Evolutionary conservation across 2,113 vertebrate species (phyloP), one percentile per base, ranked within the genome.

Genomic region (Alces alces): DNA sequence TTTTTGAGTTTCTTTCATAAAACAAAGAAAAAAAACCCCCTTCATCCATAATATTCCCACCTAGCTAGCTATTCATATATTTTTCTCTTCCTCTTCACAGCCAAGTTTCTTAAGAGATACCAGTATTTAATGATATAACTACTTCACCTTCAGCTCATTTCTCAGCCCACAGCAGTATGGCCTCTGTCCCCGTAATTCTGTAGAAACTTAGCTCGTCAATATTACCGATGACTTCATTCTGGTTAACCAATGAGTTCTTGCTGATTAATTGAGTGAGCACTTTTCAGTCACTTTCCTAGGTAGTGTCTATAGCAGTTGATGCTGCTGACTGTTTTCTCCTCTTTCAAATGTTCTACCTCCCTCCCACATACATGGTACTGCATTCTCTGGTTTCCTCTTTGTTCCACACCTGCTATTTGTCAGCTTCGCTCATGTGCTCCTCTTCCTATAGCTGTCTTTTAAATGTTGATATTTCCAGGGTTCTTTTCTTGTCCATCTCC

Each of bases 1-100:
- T 90, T 93, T 93, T 96, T 28, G 93, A 80, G 27, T 73, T 33
- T 91, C 28, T 87, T 87, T 73, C 33, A 89, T 33, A 80, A 96
- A 92, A 89, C 25, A 84, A 88, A 89, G 19, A 90, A 96, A 61
- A 73, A 47, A 61, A 82, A 28, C 3, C 2, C 1, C 9, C 28
- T 55, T 85, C 16, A 19, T 14, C 25, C 23, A 54, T 86, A 52
- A 14, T 21, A 70, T 86, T 45, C 52, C 61, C 61, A 90, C 73
- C 19, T 58, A 70, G 6, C 45, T 89, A 82, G 6, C 45, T 89
- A 82, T 60, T 97, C 30, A 47, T 10, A 12, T 47, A 27, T 57
- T 54, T 39, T 45, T 95, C 6, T 86, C 52, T 93, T 66, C 33
- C 36, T 94, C 78, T 58, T 92, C 13, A 64, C 1, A 33, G 25